Base-by-base conservation (phyloP, 2,113 vertebrate species). In the Clupea harengus region DNA sequence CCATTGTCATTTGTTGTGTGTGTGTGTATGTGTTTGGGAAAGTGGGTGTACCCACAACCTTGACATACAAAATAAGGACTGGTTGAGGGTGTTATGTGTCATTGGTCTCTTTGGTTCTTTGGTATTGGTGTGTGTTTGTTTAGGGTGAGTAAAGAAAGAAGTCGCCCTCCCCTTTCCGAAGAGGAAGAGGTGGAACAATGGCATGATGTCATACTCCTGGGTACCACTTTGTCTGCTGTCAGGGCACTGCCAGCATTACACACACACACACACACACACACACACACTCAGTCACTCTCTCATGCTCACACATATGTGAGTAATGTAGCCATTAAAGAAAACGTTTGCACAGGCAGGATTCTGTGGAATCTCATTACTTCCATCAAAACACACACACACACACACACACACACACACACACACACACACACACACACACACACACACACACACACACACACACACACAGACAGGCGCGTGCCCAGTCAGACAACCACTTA, bases 381-480 rank as follows among this genome's bases (percentile, higher is more conserved):
- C n/a, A 28, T 72, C 13, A 28, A 28, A 0, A 7, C n/a, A 72
- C 64, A 72, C 64, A 72, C 64, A 72, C 64, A 72, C 64, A 72
- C 22, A 72, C 64, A 72, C 64, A 25, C 64, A 72, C 64, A 72
- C 64, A 72, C 64, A 72, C 22, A 72, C 60, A 64, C 57, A 64
- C 52, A 54, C 52, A 54, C 52, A 57, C 54, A 57, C 54, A 57
- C 54, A 57, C 54, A 18, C 64, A 72, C 64, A 72, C 64, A 72
- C 64, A 32, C 64, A 72, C 22, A 72, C 64, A 72, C 64, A 28
- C 64, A 72, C 64, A 72, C 64, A 72, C 64, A 72, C 6, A 32
- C 60, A 64, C 57, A 64, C 54, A 57, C 54, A 9, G 2, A 60
- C 54, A 60, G 39, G 1, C 2, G 39, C 39, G 39, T 39, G 39